phyloP scores from a whole-genome alignment of 1,140 invertebrate genomes.

The Bombus balteatus region DNA sequence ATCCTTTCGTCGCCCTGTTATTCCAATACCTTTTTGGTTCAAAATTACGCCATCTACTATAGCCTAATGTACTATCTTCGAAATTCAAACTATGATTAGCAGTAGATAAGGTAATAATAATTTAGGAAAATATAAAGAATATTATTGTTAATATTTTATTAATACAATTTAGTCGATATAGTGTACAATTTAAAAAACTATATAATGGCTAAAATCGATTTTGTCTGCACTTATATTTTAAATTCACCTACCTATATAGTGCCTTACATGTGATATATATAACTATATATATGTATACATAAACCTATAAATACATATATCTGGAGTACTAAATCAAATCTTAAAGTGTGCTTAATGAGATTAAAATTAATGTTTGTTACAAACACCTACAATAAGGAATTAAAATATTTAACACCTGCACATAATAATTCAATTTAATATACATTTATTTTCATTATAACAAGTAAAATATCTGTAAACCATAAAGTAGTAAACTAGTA shows the following conservation, averaged over 20 bases:
- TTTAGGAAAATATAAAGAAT: neutral
- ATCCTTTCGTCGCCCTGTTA: neutral
- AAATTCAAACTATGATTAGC: neutral
- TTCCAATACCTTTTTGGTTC: neutral
- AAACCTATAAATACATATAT: neutral
- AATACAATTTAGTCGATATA: neutral
- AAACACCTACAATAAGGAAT: neutral
- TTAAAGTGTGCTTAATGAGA: neutral
- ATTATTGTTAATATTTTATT: neutral
- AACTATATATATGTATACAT: neutral
- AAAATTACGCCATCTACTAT: conserved; percentile 15
- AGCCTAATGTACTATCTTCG: neutral
- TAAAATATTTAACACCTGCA: neutral
- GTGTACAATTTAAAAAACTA: neutral
- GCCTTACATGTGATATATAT: neutral
- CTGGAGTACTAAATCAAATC: neutral
- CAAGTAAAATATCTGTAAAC: neutral
- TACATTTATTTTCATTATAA: neutral
- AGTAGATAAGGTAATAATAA: neutral
- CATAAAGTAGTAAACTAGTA: neutral
- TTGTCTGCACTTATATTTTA: neutral
- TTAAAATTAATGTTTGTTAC: neutral
- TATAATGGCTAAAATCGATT: neutral
- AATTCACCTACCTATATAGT: neutral
- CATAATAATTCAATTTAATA: neutral